Base-by-base conservation (phyloP, 2,888 invertebrate species). In the Hypolimnas misippus region DNA sequence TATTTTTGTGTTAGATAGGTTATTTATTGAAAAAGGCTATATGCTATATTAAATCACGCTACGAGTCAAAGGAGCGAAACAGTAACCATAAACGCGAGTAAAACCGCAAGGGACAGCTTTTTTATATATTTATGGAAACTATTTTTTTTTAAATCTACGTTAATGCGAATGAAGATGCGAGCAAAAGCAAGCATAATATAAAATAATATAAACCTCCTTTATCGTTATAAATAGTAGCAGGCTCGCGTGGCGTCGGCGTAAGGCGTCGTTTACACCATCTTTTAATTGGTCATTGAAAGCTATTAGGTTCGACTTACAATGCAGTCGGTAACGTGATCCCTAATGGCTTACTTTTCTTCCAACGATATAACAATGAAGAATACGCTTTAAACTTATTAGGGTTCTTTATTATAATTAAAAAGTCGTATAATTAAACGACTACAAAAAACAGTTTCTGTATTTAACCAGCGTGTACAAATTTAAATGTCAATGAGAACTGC, bases 251-350 rank as follows among this genome's bases (percentile, higher is more conserved):
- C 58, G 33, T 16, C 29, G 33, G 33, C 53, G 49, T 19, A 17
- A n/a, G 25, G 25, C 49, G 49, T 49, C 49, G 19, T 31, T 63
- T 21, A 46, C 35, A 16, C 44, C 44, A 46, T 46, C 44, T 50
- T 50, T 77, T 81, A 78, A 81, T 80, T 78, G 78, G 77, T 66
- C 67, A 66, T 70, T 77, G 69, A 44, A 67, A 50, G 55, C 69
- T 66, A 65, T 74, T 76, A 76, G 73, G 68, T 74, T 80, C 73
- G 55, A 50, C 63, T 80, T 75, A 73, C 76, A 68, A 44, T 72
- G 71, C 72, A 69, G 65, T 78, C 75, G 69, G 54, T 54, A 52
- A 52, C 46, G 17, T 29, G 33, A 60, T 16, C 1, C 53, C 29
- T 29, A 19, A 29, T 52, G 17, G n/a, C 14, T 35, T 16, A 19